Percentiles rank a stretch among this genome's conserved stretches.
Conservation (phyloP, 2,888 invertebrate species). For the Tetanocera ferruginea region DNA sequence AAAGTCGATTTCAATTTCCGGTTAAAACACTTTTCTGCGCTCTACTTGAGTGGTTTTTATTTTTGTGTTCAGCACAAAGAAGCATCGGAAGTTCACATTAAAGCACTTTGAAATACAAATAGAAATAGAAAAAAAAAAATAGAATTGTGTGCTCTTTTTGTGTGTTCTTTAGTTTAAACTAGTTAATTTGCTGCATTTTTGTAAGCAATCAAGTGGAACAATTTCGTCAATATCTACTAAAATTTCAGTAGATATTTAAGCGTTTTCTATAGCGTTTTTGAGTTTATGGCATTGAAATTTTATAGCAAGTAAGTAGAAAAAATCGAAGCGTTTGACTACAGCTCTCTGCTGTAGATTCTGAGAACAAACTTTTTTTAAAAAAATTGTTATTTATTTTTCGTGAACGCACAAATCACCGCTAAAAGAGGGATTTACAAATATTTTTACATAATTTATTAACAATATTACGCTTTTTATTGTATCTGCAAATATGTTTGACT, state of each 20-base stretch:
- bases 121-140: too few species aligned
- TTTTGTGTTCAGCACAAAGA: not conserved
- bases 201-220: not conserved
- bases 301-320: too few species aligned
- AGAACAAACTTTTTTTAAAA: too few species aligned
- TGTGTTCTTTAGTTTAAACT: not conserved
- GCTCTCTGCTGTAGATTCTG: too few species aligned
- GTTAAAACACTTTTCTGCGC: not conserved
- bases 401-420: too few species aligned
- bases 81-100: not conserved
- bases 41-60: not conserved
- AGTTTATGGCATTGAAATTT: too few species aligned
- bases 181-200: not conserved
- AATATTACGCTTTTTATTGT: too few species aligned
- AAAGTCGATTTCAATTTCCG: constrained; percentile 28
- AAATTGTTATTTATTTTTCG: too few species aligned
- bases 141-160: not conserved
- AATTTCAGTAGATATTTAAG: not conserved
- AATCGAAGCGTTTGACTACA: too few species aligned
- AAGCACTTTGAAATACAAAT: not conserved
- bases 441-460: too few species aligned
- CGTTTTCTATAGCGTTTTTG: not conserved
- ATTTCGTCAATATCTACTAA: not conserved
- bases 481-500: too few species aligned
- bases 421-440: too few species aligned